Evolutionary conservation across 1,140 invertebrate species (phyloP).

Genomic region (Cotesia vestalis): DNA sequence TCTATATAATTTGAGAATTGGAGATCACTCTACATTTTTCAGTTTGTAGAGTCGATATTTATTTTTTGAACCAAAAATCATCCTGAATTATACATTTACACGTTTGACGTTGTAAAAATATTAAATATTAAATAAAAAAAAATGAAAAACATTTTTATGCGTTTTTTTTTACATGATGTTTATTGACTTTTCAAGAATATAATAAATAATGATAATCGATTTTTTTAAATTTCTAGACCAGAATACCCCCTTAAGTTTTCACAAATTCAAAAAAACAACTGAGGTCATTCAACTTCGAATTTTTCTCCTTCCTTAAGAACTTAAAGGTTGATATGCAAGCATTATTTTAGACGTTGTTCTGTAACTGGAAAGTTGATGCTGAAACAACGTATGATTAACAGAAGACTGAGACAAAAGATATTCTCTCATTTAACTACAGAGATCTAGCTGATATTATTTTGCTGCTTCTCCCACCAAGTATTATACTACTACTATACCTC

Average conservation of each 20-base stretch:
- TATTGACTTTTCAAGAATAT: too few relatives aligned
- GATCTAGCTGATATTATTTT: conserved; percentile 12
- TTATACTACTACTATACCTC: conserved; percentile 27
- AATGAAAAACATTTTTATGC: too few relatives aligned
- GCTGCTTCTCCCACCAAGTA: conserved; percentile 17
- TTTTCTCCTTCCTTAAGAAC: conserved; percentile 22
- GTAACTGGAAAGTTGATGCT: neutral
- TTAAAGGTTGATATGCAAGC: neutral
- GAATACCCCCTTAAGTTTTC: neutral
- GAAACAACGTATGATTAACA: neutral
- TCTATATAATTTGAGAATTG: too few relatives aligned
- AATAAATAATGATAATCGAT: too few relatives aligned
- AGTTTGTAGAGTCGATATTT: too few relatives aligned
- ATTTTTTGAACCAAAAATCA: too few relatives aligned
- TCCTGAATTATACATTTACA: too few relatives aligned
- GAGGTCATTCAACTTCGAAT: conserved; percentile 32
- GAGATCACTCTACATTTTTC: too few relatives aligned
- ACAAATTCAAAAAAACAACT: neutral
- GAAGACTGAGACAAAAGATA: neutral
- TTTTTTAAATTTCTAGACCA: too few relatives aligned
- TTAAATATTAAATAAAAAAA: too few relatives aligned
- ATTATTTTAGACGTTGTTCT: neutral
- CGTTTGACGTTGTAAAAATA: too few relatives aligned
- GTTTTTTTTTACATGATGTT: too few relatives aligned
- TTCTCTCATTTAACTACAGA: neutral